phyloP scores from a whole-genome alignment of 2,113 vertebrate species.

The Chloropsis cyanopogon region DNA sequence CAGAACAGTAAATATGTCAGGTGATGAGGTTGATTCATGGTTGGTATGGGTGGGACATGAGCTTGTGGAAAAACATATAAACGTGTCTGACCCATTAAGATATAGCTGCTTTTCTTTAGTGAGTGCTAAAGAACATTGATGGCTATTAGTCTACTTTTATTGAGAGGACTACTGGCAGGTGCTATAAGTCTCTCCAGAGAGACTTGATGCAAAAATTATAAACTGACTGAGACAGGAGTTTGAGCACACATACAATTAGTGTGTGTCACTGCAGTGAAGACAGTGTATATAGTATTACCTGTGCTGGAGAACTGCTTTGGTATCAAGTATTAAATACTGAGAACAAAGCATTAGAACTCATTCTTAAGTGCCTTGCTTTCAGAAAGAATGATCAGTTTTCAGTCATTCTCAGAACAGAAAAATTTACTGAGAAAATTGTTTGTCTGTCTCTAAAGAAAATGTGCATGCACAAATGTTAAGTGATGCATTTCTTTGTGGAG shows the following conservation, averaged over 20 bases:
- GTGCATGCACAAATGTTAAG: background rate
- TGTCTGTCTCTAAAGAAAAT: background rate
- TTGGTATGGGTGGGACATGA: background rate
- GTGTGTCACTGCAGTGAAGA: background rate
- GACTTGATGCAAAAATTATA: background rate
- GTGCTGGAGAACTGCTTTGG: background rate
- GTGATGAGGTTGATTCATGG: background rate
- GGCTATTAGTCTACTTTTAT: background rate
- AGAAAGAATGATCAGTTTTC: background rate
- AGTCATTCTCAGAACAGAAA: background rate
- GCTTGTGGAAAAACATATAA: background rate
- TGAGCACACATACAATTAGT: background rate
- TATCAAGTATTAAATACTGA: background rate
- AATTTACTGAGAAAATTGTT: background rate
- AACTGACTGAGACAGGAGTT: conserved; percentile 3
- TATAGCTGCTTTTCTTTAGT: background rate
- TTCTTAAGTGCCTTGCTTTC: background rate
- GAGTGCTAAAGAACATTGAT: background rate
- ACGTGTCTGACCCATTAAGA: background rate
- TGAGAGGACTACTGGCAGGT: background rate
- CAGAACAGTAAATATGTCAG: background rate
- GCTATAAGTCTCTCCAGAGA: background rate
- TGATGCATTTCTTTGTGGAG: background rate
- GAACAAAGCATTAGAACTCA: background rate
- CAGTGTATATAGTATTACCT: background rate